phyloP scores from a whole-genome alignment of 2,888 invertebrate genomes.

The Lucinisca nassula region DNA sequence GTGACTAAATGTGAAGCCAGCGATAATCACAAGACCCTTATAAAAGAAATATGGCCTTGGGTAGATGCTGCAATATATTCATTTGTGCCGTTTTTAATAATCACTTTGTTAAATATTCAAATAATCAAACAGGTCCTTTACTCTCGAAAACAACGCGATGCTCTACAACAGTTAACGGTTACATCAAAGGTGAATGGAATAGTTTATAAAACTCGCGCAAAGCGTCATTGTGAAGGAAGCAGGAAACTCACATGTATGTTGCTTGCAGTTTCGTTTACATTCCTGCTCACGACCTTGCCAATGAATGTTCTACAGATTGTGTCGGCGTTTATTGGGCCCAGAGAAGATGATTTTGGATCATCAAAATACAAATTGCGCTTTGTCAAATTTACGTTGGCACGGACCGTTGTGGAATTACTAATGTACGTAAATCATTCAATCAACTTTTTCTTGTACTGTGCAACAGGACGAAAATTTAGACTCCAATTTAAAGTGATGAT shows the following conservation, averaged over 20 bases:
- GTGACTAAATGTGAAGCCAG: slow-evolving; percentile 72
- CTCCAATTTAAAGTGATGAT: slow-evolving; percentile 69
- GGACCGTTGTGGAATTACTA: slow-evolving; percentile 83
- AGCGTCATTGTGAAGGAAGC: slow-evolving; percentile 71
- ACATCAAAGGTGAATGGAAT: slow-evolving; percentile 37
- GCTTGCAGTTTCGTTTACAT: slow-evolving; percentile 85
- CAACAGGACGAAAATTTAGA: slow-evolving; percentile 81
- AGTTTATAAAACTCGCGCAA: slow-evolving; percentile 27
- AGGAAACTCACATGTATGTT: slow-evolving; percentile 85
- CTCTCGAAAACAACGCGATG: slow-evolving; percentile 69
- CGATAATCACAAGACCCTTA: slow-evolving; percentile 60
- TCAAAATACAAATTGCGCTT: slow-evolving; percentile 53
- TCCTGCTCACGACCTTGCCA: slow-evolving; percentile 85
- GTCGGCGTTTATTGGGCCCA: slow-evolving; percentile 63
- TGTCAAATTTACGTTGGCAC: slow-evolving; percentile 75
- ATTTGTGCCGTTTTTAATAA: slow-evolving; percentile 84
- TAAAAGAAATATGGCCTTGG: slow-evolving; percentile 86
- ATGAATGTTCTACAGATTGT: slow-evolving; percentile 82
- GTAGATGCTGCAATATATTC: slow-evolving; percentile 86
- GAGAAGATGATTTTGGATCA: slow-evolving; percentile 47
- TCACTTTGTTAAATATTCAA: slow-evolving; percentile 83
- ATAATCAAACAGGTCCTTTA: slow-evolving; percentile 84
- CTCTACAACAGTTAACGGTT: slow-evolving; percentile 55
- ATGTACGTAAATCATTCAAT: slow-evolving; percentile 86
- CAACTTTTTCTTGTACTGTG: slow-evolving; percentile 84